Evolutionary conservation across 1,140 invertebrate species (phyloP).

Genomic region (Nephila pilipes): DNA sequence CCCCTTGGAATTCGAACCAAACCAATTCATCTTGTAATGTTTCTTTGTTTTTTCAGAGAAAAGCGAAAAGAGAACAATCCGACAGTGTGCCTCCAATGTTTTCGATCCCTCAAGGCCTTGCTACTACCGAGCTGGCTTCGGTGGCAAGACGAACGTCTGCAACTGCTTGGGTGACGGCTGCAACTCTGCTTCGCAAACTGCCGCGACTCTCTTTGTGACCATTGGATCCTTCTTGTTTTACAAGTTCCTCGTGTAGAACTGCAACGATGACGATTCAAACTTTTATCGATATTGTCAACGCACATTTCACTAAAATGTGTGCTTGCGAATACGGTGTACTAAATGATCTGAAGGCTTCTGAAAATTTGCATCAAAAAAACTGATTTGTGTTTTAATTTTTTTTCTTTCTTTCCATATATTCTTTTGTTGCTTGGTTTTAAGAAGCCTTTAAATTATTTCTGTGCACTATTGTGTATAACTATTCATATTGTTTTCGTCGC

Average conservation of each 20-base stretch:
- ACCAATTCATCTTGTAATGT: not conserved
- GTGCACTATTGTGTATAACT: not conserved
- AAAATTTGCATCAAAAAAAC: not conserved
- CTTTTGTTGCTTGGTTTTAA: not conserved
- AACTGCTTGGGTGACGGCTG: slow-evolving; percentile 89
- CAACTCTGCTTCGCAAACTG: slow-evolving; percentile 83
- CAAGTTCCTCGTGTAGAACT: not conserved
- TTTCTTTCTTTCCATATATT: too few relatives aligned
- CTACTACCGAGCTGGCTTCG: slow-evolving; percentile 92
- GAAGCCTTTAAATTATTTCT: not conserved
- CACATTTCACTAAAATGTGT: not conserved
- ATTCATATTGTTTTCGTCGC: not conserved
- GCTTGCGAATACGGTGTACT: not conserved
- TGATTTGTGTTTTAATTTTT: too few relatives aligned
- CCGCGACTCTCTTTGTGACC: not conserved
- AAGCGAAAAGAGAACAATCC: slow-evolving; percentile 84
- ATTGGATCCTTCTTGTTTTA: slow-evolving; percentile 2
- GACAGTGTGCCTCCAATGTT: slow-evolving; percentile 90
- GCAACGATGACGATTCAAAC: not conserved
- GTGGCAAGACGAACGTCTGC: slow-evolving; percentile 92
- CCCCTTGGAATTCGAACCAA: not conserved
- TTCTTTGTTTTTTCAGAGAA: slow-evolving; percentile 46
- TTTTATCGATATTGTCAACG: not conserved
- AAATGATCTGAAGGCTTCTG: not conserved
- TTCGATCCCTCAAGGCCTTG: slow-evolving; percentile 88